Evolutionary conservation across 2,113 vertebrate genomes (phyloP), one percentile per base, ranked within the genome.

Genomic region (Alethe castanea): DNA sequence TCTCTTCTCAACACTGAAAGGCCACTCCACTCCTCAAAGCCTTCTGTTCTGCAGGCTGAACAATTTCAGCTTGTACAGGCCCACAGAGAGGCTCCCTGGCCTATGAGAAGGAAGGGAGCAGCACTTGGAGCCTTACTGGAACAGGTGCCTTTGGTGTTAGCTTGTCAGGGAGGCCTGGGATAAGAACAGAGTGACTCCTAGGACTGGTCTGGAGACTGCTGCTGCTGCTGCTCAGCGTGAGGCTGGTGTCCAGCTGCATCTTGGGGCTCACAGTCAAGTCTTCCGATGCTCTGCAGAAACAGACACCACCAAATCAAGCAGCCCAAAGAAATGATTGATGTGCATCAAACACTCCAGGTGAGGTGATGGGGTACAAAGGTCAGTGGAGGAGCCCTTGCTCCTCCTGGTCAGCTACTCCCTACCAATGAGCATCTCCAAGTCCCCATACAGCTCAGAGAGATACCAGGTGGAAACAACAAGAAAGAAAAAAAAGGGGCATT

Each of bases 211-310:
- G 98, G 19, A 98, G 97, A 67, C 97, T 97, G 88, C 95, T 96
- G 80, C 93, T 96, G 59, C 97, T 98, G 94, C 96, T 96, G 36
- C 97, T 98, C 62, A 99, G 97, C 0, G 96, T 90, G 52, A 99
- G 97, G 90, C 97, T 97, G 92, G 96, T 97, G 89, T 99, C 99
- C 61, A 98, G 87, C 88, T 98, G 98, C 87, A 99, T 94, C 96
- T 98, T 99, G 48, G 99, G 98, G 95, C 98, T 99, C 96, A 99
- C 98, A 64, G 98, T 97, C 81, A 99, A 89, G 70, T 99, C 99
- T 25, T 99, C 99, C 0, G 98, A 83, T 23, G 98, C 96, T 94
- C 99, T 99, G 95, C 29, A 96, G 82, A n/a, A 78, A 47, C 5
- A 94, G 42, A 72, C n/a, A 72, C 6, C 53, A 65, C 19, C 5